phyloP scores from a whole-genome alignment of 2,797 vertebrate genomes.

The Babyrousa celebensis region DNA sequence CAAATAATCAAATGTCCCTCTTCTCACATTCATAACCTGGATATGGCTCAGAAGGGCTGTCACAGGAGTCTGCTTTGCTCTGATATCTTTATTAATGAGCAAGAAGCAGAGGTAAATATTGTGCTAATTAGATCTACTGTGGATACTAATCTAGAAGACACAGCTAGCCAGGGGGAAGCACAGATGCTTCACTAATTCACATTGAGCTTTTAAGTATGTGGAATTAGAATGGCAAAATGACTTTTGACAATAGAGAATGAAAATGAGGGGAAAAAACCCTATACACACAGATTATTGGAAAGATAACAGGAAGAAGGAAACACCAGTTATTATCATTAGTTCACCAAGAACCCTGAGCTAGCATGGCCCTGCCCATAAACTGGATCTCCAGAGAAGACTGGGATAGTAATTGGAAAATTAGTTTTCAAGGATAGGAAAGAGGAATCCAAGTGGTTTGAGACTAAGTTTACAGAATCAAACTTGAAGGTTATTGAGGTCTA shows the following conservation, averaged over 20 bases:
- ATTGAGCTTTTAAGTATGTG: conserved; percentile 5
- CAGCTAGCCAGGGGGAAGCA: neutral
- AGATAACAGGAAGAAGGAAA: neutral
- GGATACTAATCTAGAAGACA: conserved; percentile 71
- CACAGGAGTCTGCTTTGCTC: neutral
- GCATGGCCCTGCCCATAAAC: neutral
- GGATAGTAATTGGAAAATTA: conserved; percentile 34
- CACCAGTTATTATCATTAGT: neutral
- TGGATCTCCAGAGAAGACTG: conserved; percentile 8
- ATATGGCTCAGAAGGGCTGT: conserved; percentile 1
- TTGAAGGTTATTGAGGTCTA: neutral
- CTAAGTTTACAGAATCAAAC: neutral
- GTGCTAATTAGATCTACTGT: conserved; percentile 80
- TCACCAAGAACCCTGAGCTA: neutral
- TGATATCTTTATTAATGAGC: conserved; percentile 81
- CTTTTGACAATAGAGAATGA: neutral
- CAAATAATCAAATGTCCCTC: conserved; percentile 65
- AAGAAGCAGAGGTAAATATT: conserved; percentile 76
- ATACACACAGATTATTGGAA: conserved; percentile 1
- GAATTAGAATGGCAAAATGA: conserved; percentile 26
- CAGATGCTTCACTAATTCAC: conserved; percentile 4
- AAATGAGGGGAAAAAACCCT: neutral
- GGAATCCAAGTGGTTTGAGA: neutral
- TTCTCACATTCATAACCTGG: conserved; percentile 59
- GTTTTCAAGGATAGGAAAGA: conserved; percentile 59